Evolutionary conservation across 1,140 invertebrate genomes (phyloP), one percentile per base, ranked within the genome.

Genomic region (Platyura marginata): DNA sequence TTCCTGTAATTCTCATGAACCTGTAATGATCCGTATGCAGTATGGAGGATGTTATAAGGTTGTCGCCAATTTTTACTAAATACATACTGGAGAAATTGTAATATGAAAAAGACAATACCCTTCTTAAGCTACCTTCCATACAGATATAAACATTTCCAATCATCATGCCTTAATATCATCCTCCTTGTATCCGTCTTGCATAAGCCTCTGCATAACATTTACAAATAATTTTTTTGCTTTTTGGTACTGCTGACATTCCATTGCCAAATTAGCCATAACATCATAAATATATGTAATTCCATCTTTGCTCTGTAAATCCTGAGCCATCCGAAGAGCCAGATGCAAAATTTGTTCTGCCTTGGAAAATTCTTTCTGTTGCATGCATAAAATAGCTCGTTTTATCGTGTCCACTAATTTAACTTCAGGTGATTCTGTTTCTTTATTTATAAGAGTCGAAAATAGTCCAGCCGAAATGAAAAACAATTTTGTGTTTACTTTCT

Each of bases 261-360:
- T 75, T 13, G 88, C 86, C 37, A 93, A 65, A 65, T 94, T 92
- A 5, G 88, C 90, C 74, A 96, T 76, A 5, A 88, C 52, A 67
- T 94, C 89, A 56, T 82, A 91, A 44, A 92, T 77, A 51, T 92
- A 91, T 8, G 83, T 81, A 39, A 89, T 65, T 21, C 78, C 87
- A 48, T 82, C 64, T 47, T 74, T 55, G 61, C 84, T 74, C 40
- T 79, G 68, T 33, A 79, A 63, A 51, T 84, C 79, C 57, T 90
- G 83, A 6, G 89, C 87, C 56, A 87, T 68, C 39, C 75, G 74
- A 37, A 92, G 63, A 2, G 85, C 85, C 21, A 89, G 53, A 60
- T 89, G 83, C 21, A 93, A 65, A 57, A 89, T 72, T 57, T 79
- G 75, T 60, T 92, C 84, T 4, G 88, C 87, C 57, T 81, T 82